phyloP scores from a whole-genome alignment of 2,888 invertebrate species.

The Dolichomitus sp. region DNA sequence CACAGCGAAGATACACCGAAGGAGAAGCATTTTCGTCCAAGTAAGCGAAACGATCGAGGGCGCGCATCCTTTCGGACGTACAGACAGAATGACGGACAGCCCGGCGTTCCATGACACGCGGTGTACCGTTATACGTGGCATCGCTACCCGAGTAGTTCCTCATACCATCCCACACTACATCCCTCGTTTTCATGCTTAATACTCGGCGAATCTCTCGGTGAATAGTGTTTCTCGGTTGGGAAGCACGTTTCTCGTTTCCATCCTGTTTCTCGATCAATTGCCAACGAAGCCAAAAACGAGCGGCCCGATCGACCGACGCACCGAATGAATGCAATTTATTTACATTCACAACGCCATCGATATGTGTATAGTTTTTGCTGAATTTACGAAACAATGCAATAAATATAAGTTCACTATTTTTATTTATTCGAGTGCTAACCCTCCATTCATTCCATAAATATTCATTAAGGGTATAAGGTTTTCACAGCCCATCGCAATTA shows the following conservation, averaged over 20 bases:
- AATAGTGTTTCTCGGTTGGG: constrained; percentile 48
- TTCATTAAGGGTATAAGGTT: too few species aligned
- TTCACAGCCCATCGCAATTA: too few species aligned
- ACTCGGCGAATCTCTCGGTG: constrained; percentile 54
- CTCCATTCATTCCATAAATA: not conserved
- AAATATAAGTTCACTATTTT: not conserved
- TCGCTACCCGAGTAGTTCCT: constrained; percentile 7
- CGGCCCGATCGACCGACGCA: constrained; percentile 23
- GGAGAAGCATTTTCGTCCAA: constrained; percentile 67
- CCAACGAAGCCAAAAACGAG: constrained; percentile 43
- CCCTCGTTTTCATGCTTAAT: constrained; percentile 56
- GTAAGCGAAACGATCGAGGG: constrained; percentile 78
- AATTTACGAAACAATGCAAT: not conserved
- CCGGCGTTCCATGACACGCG: constrained; percentile 80
- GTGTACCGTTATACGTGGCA: constrained; percentile 42
- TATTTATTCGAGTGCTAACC: not conserved
- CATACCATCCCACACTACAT: constrained; percentile 24
- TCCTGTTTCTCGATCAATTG: constrained; percentile 45
- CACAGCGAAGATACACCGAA: constrained; percentile 38
- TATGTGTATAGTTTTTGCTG: not conserved
- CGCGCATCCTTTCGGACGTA: constrained; percentile 63
- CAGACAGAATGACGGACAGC: constrained; percentile 82
- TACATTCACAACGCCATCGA: not conserved
- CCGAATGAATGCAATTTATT: constrained; percentile 14
- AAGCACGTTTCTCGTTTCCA: constrained; percentile 30